Conservation (phyloP, 2,113 vertebrate genomes). For the Spermophilus dauricus region DNA sequence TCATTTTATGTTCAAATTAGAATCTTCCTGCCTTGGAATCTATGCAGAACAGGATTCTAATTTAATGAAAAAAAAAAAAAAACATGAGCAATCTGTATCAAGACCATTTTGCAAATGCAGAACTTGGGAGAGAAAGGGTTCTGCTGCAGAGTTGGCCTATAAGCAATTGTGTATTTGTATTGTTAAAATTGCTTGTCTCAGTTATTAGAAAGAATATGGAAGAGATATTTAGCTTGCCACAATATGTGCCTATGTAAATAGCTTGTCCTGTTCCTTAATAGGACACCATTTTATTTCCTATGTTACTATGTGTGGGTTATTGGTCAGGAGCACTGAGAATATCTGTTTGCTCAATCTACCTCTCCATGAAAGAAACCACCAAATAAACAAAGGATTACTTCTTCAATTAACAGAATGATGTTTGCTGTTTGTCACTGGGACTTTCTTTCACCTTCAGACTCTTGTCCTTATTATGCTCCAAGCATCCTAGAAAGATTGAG, state of each 20-base stretch:
- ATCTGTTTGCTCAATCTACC: accelerated
- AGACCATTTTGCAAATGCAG: not conserved
- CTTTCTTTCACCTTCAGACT: not conserved
- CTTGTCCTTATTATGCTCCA: not conserved
- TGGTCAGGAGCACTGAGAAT: not conserved
- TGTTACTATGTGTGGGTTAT: not conserved
- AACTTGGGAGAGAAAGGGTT: not conserved
- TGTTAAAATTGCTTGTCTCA: not conserved
- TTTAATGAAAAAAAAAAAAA: not conserved
- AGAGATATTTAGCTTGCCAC: no score
- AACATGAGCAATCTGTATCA: not conserved
- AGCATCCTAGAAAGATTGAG: not conserved
- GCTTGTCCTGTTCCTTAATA: no score
- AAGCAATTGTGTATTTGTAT: not conserved
- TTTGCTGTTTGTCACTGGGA: not conserved
- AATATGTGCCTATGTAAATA: no score
- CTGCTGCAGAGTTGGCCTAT: not conserved
- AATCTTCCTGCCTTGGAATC: not conserved
- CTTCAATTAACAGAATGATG: not conserved
- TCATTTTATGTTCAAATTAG: not conserved
- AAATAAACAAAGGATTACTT: not conserved
- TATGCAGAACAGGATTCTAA: not conserved
- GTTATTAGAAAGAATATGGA: not conserved
- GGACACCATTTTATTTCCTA: no score
- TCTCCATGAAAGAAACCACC: not conserved